A percentile compares a stretch with the other conserved stretches of the same genome.
Evolutionary conservation across 1,140 invertebrate species (phyloP).

Genomic region (Tetramorium simillimum): DNA sequence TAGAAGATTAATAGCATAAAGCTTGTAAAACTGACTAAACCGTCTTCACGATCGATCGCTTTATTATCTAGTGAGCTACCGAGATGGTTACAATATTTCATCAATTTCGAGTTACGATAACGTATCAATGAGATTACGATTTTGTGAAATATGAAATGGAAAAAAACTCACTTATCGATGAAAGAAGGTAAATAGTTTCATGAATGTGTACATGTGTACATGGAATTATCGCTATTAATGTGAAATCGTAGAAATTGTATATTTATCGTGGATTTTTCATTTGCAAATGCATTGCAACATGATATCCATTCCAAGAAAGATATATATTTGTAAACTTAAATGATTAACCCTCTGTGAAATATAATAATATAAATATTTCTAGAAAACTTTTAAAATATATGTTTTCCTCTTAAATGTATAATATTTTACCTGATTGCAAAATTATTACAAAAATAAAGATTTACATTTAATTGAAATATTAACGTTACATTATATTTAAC

Average conservation of each 20-base stretch:
- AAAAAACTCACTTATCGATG: not conserved
- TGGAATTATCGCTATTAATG: not conserved
- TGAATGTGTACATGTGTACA: not conserved
- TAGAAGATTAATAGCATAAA: not conserved
- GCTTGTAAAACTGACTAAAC: not conserved
- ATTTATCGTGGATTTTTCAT: not conserved
- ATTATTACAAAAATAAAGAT: not conserved
- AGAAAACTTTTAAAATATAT: not conserved
- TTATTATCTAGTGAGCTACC: not conserved
- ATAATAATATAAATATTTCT: not conserved
- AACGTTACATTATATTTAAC: not conserved
- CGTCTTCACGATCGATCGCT: not conserved
- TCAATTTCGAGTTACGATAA: not conserved
- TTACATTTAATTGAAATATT: not conserved
- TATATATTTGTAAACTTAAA: slow-evolving; percentile 23
- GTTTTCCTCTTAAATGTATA: not conserved
- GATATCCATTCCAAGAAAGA: slow-evolving; percentile 14
- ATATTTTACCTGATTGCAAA: not conserved
- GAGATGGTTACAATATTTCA: not conserved
- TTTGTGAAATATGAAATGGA: not conserved
- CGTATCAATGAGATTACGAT: not conserved
- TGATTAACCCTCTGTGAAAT: too few species aligned
- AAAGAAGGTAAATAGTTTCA: not conserved
- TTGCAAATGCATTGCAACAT: not conserved
- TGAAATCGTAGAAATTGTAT: not conserved